Base-by-base conservation (phyloP, 1,140 invertebrate species). In the Himalopsyche phryganea region DNA sequence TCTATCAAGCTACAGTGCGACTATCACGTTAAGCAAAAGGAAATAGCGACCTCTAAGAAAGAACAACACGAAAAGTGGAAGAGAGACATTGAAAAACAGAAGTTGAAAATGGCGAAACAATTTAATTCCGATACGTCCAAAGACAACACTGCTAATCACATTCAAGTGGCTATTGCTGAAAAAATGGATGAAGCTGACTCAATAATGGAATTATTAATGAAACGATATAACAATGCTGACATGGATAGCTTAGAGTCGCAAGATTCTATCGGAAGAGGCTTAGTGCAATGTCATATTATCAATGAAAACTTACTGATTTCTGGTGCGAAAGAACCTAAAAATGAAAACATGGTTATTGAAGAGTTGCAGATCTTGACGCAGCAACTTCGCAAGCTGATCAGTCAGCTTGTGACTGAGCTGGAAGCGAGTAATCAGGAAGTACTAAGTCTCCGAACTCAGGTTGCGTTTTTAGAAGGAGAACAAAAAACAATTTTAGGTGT, bases 121-220 rank as follows among this genome's bases (percentile, higher is more conserved):
- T 69, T 18, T 52, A 68, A 58, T 52, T 63, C 50, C 67, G 69
- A 69, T 13, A 67, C 38, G 63, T 68, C 51, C 36, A 63, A 51
- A 66, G 74, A 77, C 49, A 81, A 70, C 58, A 70, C 66, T 57
- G 73, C 63, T 66, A 75, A 69, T 48, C 66, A 70, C 1, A 61
- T 84, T 35, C 76, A 81, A 61, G 66, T 81, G 44, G 77, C 75
- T 15, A 83, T 83, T 67, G 82, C 78, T 61, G 80, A 72, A 69
- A 79, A 78, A 18, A 83, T 86, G 55, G 80, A 85, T 63, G 83
- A 85, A 66, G 81, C 83, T 14, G 83, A 86, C 62, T 79, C 77
- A 55, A 69, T 86, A n/a, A 65, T 83, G 17, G 69, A 73, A 11
- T 60, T 73, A n/a, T 67, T 82, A 35, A 64, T 71, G 4, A 68